These are phyloP conservation scores for Halisarca cf. caerulea DNA, from an alignment of 37 sponge, comb jelly and placozoan species.

Conservation along the genomic window DNA sequence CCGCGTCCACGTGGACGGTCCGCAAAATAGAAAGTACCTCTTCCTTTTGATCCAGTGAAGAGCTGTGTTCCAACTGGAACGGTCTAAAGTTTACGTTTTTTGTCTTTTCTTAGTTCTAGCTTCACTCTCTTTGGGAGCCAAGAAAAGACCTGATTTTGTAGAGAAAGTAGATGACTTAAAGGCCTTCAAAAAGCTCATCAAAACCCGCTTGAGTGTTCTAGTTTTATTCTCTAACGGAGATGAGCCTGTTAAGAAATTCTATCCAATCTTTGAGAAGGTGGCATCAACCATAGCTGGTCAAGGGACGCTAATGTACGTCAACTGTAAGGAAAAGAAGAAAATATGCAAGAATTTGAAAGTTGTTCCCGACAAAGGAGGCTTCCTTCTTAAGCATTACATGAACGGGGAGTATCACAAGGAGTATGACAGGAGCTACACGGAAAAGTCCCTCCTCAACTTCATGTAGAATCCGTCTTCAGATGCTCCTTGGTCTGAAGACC, in stretches of 20 bases:
- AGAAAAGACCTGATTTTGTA: conserved; percentile 1
- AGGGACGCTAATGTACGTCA: conserved; percentile 78
- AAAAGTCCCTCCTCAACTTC: conserved; percentile 70
- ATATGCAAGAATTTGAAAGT: conserved; percentile 88
- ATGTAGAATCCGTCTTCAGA: conserved; percentile 83
- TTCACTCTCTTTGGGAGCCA: not conserved
- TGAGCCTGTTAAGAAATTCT: conserved; percentile 24
- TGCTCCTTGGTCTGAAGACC: conserved; percentile 92
- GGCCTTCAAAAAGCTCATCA: conserved; percentile 85
- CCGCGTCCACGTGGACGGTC: too few relatives aligned
- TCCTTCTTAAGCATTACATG: conserved; percentile 80
- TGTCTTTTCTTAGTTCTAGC: too few relatives aligned
- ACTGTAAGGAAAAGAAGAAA: conserved; percentile 77
- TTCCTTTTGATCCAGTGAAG: too few relatives aligned
- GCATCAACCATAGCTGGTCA: conserved; percentile 64
- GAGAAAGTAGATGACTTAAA: conserved; percentile 69
- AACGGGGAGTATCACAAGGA: conserved; percentile 89
- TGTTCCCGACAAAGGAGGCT: conserved; percentile 19
- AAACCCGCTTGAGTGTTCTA: conserved; percentile 78
- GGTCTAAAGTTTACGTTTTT: too few relatives aligned
- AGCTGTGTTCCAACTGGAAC: too few relatives aligned
- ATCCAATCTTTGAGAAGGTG: conserved; percentile 57
- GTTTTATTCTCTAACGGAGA: conserved; percentile 56
- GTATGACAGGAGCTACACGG: conserved; percentile 75
- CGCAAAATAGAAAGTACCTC: too few relatives aligned